A percentile compares a stretch with the other conserved stretches of the same genome.
These are phyloP conservation scores for Nomada hirtipes DNA, from an alignment of 2,888 invertebrate genomes.

Conservation along the genomic window DNA sequence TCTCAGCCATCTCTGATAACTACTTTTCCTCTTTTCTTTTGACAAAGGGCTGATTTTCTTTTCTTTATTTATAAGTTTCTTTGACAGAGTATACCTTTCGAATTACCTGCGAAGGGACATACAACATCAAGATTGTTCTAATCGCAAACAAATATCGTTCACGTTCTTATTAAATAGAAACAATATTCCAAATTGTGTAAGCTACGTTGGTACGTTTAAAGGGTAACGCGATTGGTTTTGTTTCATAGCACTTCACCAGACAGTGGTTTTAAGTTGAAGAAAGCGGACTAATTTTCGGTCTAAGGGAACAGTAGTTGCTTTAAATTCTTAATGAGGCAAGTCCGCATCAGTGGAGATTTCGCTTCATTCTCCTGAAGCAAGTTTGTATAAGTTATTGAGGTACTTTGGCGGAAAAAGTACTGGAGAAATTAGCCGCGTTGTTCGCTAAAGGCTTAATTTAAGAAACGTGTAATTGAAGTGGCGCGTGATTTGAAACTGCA, in stretches of 20 bases:
- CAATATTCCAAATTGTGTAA: too few species aligned
- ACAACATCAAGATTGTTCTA: too few species aligned
- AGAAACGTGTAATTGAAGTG: constrained; percentile 13
- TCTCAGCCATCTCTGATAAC: too few species aligned
- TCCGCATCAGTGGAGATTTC: constrained; percentile 27
- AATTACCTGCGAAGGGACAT: too few species aligned
- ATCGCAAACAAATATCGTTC: too few species aligned
- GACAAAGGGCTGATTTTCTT: too few species aligned
- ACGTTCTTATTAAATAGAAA: too few species aligned
- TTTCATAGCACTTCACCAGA: not conserved
- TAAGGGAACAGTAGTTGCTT: constrained; percentile 1
- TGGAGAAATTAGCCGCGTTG: constrained; percentile 22
- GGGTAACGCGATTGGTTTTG: constrained; percentile 27
- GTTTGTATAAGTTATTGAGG: constrained; percentile 29
- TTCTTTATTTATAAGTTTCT: too few species aligned
- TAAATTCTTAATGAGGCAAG: constrained; percentile 44
- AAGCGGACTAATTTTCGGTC: constrained; percentile 32
- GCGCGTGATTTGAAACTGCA: not conserved
- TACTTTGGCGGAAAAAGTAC: constrained; percentile 20
- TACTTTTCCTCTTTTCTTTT: too few species aligned
- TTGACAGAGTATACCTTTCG: too few species aligned
- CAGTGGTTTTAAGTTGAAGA: constrained; percentile 31
- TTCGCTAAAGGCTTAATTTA: constrained; percentile 15
- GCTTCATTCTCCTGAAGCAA: constrained; percentile 12
- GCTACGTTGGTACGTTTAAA: not conserved